Conservation (phyloP, 2,797 vertebrate species). For the Momotus momota region DNA sequence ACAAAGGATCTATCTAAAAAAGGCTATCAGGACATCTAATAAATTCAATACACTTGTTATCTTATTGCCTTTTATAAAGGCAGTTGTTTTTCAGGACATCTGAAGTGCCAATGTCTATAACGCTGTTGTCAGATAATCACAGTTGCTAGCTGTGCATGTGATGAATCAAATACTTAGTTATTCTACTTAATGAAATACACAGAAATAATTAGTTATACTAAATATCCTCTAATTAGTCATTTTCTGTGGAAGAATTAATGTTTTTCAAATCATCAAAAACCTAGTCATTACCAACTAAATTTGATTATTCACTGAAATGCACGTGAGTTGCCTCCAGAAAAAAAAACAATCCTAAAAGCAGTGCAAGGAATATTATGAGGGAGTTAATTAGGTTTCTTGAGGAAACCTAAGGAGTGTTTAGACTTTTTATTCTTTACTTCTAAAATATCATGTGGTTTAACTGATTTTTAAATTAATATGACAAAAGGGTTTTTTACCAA, state of each 20-base stretch:
- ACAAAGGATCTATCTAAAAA: neutral
- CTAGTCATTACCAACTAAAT: neutral
- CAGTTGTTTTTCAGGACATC: neutral
- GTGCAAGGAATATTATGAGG: neutral
- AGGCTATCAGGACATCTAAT: neutral
- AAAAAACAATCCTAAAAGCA: neutral
- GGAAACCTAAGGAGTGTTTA: neutral
- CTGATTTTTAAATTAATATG: neutral
- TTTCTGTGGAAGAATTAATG: neutral
- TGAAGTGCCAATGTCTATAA: neutral
- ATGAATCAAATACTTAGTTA: slow-evolving; percentile 9
- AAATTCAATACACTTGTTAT: neutral
- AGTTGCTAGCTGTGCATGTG: neutral
- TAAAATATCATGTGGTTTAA: neutral
- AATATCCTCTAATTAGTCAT: slow-evolving; percentile 12
- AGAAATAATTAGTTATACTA: neutral
- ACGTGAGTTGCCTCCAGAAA: neutral
- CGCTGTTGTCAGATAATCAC: neutral
- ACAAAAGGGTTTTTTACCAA: neutral
- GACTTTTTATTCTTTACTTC: neutral
- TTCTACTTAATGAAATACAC: neutral
- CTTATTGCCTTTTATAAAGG: neutral
- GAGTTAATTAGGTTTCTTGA: neutral
- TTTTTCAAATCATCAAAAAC: neutral
- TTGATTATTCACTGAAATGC: neutral